A percentile compares a stretch with the other conserved stretches of the same genome.
These are phyloP conservation scores for Lochmaea crataegi DNA, from an alignment of 2,888 invertebrate genomes.

Conservation along the genomic window DNA sequence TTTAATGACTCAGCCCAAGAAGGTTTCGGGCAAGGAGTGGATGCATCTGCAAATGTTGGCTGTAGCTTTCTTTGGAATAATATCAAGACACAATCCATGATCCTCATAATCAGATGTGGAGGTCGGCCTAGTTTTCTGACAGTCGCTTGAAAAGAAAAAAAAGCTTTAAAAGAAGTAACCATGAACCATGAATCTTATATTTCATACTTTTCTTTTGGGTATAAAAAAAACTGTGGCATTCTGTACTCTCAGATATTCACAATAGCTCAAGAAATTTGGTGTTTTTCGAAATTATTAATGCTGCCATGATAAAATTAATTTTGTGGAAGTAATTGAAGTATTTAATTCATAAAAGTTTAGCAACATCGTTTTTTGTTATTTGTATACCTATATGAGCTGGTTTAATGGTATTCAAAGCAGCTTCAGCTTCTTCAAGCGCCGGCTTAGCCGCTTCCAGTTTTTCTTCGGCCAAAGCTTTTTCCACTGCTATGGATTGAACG, in stretches of 20 bases:
- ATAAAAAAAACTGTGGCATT: no score
- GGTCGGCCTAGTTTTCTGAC: constrained; percentile 95
- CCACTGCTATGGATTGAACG: constrained; percentile 87
- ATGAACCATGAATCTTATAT: no score
- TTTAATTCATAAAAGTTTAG: not conserved
- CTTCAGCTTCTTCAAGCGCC: constrained; percentile 94
- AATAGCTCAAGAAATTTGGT: no score
- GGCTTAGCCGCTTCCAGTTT: constrained; percentile 97
- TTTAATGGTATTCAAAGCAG: constrained; percentile 95
- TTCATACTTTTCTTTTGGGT: no score
- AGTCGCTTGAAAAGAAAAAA: constrained; percentile 69
- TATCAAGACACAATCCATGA: constrained; percentile 96
- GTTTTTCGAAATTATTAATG: no score
- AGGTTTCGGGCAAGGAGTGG: constrained; percentile 89
- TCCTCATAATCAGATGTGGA: constrained; percentile 96
- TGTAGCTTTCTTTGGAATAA: constrained; percentile 91
- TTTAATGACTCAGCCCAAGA: constrained; percentile 97
- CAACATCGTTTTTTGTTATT: not conserved
- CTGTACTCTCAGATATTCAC: no score
- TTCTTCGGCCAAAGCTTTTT: constrained; percentile 90
- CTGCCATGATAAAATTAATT: no score
- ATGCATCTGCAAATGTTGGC: constrained; percentile 82
- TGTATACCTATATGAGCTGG: constrained; percentile 86
- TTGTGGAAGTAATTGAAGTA: not conserved
- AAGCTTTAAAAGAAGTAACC: not conserved